A percentile compares a stretch with the other conserved stretches of the same genome.
Evolutionary conservation across 1,140 invertebrate species (phyloP).

Genomic region (Diploscapter pachys): DNA sequence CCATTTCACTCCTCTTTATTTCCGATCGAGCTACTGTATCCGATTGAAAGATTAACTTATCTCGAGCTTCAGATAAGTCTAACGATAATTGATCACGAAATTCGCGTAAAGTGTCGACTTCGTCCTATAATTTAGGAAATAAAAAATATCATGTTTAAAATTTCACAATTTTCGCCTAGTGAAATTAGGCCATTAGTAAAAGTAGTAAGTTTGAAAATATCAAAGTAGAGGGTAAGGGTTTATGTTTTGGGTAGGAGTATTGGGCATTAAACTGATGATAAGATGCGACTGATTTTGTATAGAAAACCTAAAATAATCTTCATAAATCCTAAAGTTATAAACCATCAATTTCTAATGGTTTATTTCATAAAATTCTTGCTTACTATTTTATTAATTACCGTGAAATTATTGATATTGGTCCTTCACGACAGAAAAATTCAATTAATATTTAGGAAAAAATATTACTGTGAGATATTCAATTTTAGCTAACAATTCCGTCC

Average conservation of each 20-base stretch:
- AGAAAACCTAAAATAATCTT: background rate
- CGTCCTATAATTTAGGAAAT: conserved; percentile 1
- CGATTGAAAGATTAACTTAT: conserved; percentile 9
- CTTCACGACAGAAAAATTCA: background rate
- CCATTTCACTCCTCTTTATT: conserved; percentile 16
- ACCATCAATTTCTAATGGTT: too few species aligned
- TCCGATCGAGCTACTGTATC: background rate
- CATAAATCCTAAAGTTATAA: background rate
- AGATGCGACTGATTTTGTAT: background rate
- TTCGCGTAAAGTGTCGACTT: conserved; percentile 8
- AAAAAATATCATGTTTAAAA: background rate
- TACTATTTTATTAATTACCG: too few species aligned
- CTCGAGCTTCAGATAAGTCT: conserved; percentile 10
- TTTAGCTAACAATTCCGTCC: conserved; percentile 9
- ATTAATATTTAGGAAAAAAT: background rate
- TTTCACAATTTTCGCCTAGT: background rate
- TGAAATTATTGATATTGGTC: too few species aligned
- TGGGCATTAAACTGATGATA: background rate
- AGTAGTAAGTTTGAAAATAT: background rate
- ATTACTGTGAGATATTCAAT: conserved; percentile 10
- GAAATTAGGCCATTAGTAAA: background rate
- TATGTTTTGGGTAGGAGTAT: background rate
- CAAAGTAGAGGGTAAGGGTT: too few species aligned
- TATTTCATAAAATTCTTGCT: too few species aligned
- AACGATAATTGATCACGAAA: conserved; percentile 14